Evolutionary conservation across 2,113 vertebrate species (phyloP).

Genomic region (Carlito syrichta): DNA sequence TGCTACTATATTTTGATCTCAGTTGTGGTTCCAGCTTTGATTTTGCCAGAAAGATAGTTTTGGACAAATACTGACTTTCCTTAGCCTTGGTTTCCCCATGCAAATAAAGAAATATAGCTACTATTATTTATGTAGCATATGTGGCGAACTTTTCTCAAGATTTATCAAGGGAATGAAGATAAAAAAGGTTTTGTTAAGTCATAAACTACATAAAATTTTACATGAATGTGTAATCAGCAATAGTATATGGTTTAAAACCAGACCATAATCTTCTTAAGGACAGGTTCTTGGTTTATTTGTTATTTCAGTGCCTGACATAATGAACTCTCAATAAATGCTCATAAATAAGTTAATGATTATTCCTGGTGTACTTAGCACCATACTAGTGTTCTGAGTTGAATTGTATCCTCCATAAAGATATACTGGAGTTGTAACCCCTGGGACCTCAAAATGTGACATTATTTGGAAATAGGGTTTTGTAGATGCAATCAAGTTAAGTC

Average conservation of each 20-base stretch:
- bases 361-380: background rate
- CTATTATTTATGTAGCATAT: background rate
- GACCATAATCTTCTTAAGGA: background rate
- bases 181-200: background rate
- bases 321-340: background rate
- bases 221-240: background rate
- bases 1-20: background rate
- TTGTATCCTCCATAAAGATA: background rate
- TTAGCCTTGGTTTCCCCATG: background rate
- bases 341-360: background rate
- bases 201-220: background rate
- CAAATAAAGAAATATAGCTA: background rate
- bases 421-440: background rate
- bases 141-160: background rate
- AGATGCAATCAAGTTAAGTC: background rate
- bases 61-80: background rate
- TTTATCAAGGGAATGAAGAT: background rate
- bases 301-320: background rate
- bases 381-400: background rate
- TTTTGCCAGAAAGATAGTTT: background rate
- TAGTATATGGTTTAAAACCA: background rate
- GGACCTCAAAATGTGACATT: background rate
- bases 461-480: constrained; percentile 12
- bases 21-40: background rate
- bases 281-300: background rate